A percentile compares a stretch with the other conserved stretches of the same genome.
These are phyloP conservation scores for Nibea albiflora DNA, from an alignment of 2,113 vertebrate genomes.

Conservation along the genomic window DNA sequence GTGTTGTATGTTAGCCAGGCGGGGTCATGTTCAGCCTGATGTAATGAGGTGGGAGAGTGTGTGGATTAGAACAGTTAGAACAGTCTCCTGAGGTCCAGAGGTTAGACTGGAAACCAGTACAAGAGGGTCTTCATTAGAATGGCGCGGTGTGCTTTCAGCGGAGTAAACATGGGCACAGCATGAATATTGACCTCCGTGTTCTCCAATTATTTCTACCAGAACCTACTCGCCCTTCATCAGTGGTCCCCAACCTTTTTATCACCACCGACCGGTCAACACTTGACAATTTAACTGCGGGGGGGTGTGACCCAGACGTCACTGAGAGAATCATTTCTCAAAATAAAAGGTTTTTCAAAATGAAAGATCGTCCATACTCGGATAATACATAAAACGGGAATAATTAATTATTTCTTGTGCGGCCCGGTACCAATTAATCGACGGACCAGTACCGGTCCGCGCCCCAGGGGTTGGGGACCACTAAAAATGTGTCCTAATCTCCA, in stretches of 20 bases:
- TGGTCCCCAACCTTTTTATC: too few species aligned
- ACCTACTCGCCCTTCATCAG: neutral
- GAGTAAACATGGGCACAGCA: conserved; percentile 11
- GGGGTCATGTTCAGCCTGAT: conserved; percentile 25
- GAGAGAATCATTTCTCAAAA: too few species aligned
- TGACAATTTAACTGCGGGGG: too few species aligned
- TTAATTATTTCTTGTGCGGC: too few species aligned
- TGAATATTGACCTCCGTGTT: conserved; percentile 20
- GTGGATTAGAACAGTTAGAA: conserved; percentile 1
- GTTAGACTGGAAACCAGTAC: conserved; percentile 25
- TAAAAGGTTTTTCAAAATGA: too few species aligned
- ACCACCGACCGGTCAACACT: too few species aligned
- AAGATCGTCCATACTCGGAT: too few species aligned
- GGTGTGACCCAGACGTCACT: too few species aligned
- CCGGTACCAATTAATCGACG: too few species aligned
- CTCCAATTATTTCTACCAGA: neutral
- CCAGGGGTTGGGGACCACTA: too few species aligned
- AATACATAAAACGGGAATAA: too few species aligned
- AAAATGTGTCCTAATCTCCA: neutral
- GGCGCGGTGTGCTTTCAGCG: neutral
- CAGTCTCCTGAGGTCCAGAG: conserved; percentile 43
- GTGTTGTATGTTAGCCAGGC: conserved; percentile 14
- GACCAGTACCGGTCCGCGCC: too few species aligned
- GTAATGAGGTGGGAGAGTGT: conserved; percentile 31
- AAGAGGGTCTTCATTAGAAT: conserved; percentile 33